Base-by-base conservation (phyloP, 1,140 invertebrate species). In the Leptopilina boulardi region DNA sequence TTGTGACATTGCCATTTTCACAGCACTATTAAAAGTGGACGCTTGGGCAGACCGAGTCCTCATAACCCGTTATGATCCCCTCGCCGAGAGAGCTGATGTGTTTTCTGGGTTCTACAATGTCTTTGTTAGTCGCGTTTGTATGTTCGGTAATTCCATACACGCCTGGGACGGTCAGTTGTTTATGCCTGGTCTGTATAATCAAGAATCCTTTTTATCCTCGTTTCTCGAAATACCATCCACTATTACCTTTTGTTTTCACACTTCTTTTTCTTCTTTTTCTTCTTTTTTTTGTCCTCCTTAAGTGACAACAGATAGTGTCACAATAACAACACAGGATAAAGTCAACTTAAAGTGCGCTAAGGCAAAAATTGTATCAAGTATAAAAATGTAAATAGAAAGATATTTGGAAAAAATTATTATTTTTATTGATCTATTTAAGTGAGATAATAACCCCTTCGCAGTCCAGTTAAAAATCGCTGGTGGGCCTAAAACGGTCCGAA, bases 21-120 rank as follows among this genome's bases (percentile, higher is more conserved):
- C 74, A 83, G 82, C 80, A 80, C 82, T 84, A 88, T 89, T 89
- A 88, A 89, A 89, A 87, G 79, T 85, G 81, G 79, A 86, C 85
- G 81, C 83, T 82, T 41, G 76, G 76, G 59, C 74, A 18, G 71
- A 70, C 79, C 71, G 79, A 74, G 81, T 75, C 77, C 83, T 84
- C 87, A 79, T 87, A 87, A 87, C 84, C 83, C 82, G 84, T 87
- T 86, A 87, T 85, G 84, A 86, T 88, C 82, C 80, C 71, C 81
- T 83, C 80, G 84, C 78, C 80, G 71, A 74, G 71, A 74, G 70
- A 76, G 85, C 80, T 85, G 80, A 89, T 87, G 84, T 76, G 83
- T 87, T 88, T 87, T 81, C 80, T 80, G 74, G 83, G 80, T 77
- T n/a, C 85, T 82, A 83, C 79, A 79, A 85, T 83, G 80, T 84